These are phyloP conservation scores for Diplolepis rosae DNA, from an alignment of 2,888 invertebrate genomes.

Conservation along the genomic window DNA sequence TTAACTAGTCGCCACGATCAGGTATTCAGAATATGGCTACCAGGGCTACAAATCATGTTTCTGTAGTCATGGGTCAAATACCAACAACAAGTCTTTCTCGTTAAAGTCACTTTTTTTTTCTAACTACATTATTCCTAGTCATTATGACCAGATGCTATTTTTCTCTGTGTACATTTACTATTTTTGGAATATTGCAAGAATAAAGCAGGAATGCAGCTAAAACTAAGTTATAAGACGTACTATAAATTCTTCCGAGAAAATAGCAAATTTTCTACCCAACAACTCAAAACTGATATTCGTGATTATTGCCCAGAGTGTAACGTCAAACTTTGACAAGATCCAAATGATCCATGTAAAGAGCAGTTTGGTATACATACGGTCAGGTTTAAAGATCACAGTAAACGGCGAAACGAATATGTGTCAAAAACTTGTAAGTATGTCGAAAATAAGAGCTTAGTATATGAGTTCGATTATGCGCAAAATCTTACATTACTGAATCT, in stretches of 20 bases:
- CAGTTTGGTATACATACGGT: slow-evolving; percentile 19
- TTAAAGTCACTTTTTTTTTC: no score
- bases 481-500: slow-evolving; percentile 33
- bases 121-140: no score
- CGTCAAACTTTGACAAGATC: slow-evolving; percentile 24
- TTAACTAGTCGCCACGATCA: no score
- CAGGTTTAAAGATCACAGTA: slow-evolving; percentile 13
- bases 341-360: slow-evolving; percentile 9
- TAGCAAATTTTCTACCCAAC: slow-evolving; percentile 31
- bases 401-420: slow-evolving; percentile 13
- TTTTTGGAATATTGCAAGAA: background rate
- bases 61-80: no score
- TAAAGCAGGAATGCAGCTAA: no score
- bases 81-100: no score
- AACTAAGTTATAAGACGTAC: background rate
- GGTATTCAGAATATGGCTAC: no score
- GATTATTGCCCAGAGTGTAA: slow-evolving; percentile 34
- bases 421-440: background rate
- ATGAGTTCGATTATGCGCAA: slow-evolving; percentile 35
- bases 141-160: no score
- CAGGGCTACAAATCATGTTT: no score
- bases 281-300: slow-evolving; percentile 33
- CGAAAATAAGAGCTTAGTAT: slow-evolving; percentile 7
- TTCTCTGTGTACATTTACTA: no score
- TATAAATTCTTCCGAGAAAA: slow-evolving; percentile 28